These are phyloP conservation scores for Tenebrio molitor DNA, from an alignment of 1,140 invertebrate species.

Conservation along the genomic window DNA sequence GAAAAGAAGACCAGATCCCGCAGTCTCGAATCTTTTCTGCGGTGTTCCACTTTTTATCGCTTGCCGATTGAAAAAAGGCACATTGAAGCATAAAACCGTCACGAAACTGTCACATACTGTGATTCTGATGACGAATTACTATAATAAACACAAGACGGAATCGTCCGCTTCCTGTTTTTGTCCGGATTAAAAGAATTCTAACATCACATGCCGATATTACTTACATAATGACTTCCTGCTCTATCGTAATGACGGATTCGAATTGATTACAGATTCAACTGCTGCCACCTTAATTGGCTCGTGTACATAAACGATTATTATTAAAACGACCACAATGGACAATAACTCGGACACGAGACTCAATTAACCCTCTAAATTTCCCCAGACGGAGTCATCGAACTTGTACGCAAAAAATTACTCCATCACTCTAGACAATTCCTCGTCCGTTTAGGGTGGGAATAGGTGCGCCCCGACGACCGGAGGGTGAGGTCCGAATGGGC, in stretches of 20 bases:
- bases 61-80: neutral
- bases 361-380: constrained; percentile 15
- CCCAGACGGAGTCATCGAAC: constrained; percentile 28
- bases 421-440: constrained; percentile 1
- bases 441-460: constrained; percentile 11
- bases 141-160: constrained; percentile 35
- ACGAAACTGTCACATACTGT: constrained; percentile 33
- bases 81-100: constrained; percentile 2
- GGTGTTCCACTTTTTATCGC: neutral
- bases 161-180: constrained; percentile 22
- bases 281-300: constrained; percentile 26
- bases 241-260: constrained; percentile 29
- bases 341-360: neutral
- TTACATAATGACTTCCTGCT: constrained; percentile 39
- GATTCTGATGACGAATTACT: constrained; percentile 33
- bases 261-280: constrained; percentile 32
- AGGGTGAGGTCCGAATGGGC: constrained; percentile 29
- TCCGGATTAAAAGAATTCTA: constrained; percentile 23
- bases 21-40: neutral
- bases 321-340: constrained; percentile 6
- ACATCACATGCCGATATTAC: constrained; percentile 37
- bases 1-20: too few species aligned
- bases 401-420: neutral
- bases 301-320: constrained; percentile 12
- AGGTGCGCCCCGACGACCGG: neutral